Conservation (phyloP, 2,797 vertebrate genomes). For the Monodelphis domestica region DNA sequence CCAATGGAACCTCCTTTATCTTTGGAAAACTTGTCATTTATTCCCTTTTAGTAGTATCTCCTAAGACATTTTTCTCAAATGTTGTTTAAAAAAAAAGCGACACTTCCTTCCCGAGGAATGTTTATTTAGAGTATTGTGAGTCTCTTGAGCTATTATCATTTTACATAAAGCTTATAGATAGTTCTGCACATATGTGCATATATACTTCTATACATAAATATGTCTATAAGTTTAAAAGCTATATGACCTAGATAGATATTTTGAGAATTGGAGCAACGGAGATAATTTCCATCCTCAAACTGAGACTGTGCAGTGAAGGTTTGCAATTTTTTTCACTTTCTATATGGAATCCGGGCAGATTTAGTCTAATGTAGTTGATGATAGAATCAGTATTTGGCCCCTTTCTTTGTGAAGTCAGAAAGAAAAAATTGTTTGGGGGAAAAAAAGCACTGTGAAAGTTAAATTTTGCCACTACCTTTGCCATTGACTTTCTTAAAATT, state of each 20-base stretch:
- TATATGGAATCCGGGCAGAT: neutral
- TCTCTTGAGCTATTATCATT: neutral
- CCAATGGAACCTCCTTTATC: conserved; percentile 5
- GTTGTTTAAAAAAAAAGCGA: neutral
- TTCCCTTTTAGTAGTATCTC: neutral
- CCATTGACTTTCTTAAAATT: neutral
- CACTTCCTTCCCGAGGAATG: neutral
- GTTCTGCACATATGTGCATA: neutral
- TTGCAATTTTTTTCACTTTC: neutral
- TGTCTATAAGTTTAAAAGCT: neutral
- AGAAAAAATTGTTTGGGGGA: neutral
- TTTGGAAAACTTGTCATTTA: neutral
- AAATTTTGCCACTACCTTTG: neutral
- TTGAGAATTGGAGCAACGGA: neutral
- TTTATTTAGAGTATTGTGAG: neutral
- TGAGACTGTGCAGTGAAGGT: neutral
- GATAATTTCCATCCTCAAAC: neutral
- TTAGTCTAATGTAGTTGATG: neutral
- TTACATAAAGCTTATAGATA: neutral
- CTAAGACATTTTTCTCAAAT: neutral
- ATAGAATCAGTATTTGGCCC: neutral
- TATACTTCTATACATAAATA: neutral
- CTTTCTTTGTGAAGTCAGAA: neutral
- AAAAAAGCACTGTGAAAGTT: neutral
- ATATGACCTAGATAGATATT: neutral